Evolutionary conservation across 2,888 invertebrate genomes (phyloP), one percentile per base, ranked within the genome.

Genomic region (Noctua pronuba): DNA sequence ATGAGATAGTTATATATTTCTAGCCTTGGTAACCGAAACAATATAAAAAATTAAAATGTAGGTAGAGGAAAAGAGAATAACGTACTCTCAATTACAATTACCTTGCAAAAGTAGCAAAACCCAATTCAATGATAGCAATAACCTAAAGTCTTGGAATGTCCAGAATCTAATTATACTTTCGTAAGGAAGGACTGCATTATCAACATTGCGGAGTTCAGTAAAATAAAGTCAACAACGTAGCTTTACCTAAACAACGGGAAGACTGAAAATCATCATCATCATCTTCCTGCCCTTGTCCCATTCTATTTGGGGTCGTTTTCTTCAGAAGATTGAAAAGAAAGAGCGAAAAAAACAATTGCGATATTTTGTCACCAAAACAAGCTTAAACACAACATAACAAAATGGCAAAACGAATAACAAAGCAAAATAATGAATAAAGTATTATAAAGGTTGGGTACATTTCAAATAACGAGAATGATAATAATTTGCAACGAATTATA

Each of bases 1-100:
- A 38, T 67, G 38, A 67, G 62, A 84, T 68, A 64, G 60, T 41
- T 66, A 35, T 68, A 52, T 58, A 80, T 64, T 62, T 69, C 38
- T 52, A 52, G 6, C 49, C 49, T 58, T 79, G 24, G 49, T 16
- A 62, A 85, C 55, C 8, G 28, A 3, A 10, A 10, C 16, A 38
- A 35, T 21, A 21, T 16, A 0, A 28, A 75, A 55, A 28, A 49
- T 4, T 16, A 13, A 8, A 65, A 18, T 41, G n/a, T 35, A 55
- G 21, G n/a, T 49, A 41, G 18, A 41, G 58, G n/a, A 5, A 55
- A 55, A 65, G 55, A 16, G n/a, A 38, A 52, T 64, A 52, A n/a
- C 44, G 35, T 64, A 28, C 24, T 28, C 18, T 28, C 1, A 52
- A 38, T 62, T 24, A 41, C n/a, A 65, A 44, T 52, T 16, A 4